Base-by-base conservation (phyloP, 2,888 invertebrate genomes). In the Rugalucina vietnamica region DNA sequence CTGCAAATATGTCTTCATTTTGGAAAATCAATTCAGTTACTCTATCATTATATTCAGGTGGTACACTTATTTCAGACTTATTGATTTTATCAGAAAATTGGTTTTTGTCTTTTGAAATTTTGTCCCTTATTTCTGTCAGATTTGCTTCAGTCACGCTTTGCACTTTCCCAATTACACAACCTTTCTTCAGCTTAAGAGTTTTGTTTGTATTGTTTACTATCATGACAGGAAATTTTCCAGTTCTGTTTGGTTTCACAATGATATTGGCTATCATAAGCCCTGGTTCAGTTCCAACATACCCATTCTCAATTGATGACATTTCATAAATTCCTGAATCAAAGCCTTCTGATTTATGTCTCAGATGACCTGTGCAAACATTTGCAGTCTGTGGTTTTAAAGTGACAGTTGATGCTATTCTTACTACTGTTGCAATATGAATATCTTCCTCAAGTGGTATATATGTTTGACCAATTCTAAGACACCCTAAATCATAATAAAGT, bases 401-500 rank as follows among this genome's bases (percentile, higher is more conserved):
- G 1, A 21, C 21, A 21, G 5, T 65, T 34, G n/a, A 60, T 54
- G n/a, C 37, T 5, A 75, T 21, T 1, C 75, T 43, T 32, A 29
- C 60, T 18, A 57, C 27, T 5, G 86, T 79, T 0, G 81, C 65
- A 14, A 86, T 76, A 29, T 83, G 86, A n/a, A 84, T 84, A 37
- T 86, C 86, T 43, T 86, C 78, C 21, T 84, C 81, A 34, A 84
- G 49, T 21, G 69, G 71, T n/a, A 81, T 79, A 50, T 82, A 80
- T 1, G 37, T 37, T 32, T 76, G 54, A 10, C 74, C 70, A 24
- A 85, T 65, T 49, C 80, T 50, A 8, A 86, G 21, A 34, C 82
- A 69, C 12, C 73, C 43, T 21, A 86, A 27, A 75, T 83, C 80
- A 71, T 83, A 81, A 57, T 83, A 86, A 54, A 72, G 5, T 27